Evolutionary conservation across 2,888 invertebrate genomes (phyloP).

Genomic region (Melieria omissa): DNA sequence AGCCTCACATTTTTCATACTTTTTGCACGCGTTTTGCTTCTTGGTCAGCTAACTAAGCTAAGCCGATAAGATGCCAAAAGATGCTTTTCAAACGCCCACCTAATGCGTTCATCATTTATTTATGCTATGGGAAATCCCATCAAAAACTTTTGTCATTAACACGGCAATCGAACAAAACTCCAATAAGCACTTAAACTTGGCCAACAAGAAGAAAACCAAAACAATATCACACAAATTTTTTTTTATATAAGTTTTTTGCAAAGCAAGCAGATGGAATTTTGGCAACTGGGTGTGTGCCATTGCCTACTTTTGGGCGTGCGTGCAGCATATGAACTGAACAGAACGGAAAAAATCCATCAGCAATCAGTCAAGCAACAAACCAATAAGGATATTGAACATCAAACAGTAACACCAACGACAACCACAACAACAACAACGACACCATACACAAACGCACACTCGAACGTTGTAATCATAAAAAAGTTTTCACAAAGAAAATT

Average conservation of each 20-base stretch:
- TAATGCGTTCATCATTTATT: conserved; percentile 16
- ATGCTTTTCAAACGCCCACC: too few species aligned
- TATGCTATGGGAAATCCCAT: conserved; percentile 23
- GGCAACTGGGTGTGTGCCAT: neutral
- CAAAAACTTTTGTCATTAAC: conserved; percentile 32
- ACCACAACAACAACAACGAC: neutral
- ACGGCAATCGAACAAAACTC: conserved; percentile 22
- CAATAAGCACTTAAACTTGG: conserved; percentile 24
- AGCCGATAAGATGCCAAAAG: too few species aligned
- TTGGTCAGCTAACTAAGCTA: too few species aligned
- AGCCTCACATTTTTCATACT: too few species aligned
- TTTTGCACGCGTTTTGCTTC: too few species aligned
- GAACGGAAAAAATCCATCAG: neutral
- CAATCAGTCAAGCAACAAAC: conserved; percentile 1
- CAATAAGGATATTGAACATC: neutral
- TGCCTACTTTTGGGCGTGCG: too few species aligned
- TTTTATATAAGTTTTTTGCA: neutral
- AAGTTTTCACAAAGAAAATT: conserved; percentile 10
- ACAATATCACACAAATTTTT: too few species aligned
- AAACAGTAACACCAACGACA: neutral
- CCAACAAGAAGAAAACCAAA: neutral
- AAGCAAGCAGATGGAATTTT: neutral
- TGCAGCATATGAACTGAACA: too few species aligned
- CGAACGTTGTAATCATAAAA: neutral
- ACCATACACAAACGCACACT: neutral